A percentile compares a stretch with the other conserved stretches of the same genome.
Conservation (phyloP, 2,888 invertebrate genomes). For the Pterobdella sp. region DNA sequence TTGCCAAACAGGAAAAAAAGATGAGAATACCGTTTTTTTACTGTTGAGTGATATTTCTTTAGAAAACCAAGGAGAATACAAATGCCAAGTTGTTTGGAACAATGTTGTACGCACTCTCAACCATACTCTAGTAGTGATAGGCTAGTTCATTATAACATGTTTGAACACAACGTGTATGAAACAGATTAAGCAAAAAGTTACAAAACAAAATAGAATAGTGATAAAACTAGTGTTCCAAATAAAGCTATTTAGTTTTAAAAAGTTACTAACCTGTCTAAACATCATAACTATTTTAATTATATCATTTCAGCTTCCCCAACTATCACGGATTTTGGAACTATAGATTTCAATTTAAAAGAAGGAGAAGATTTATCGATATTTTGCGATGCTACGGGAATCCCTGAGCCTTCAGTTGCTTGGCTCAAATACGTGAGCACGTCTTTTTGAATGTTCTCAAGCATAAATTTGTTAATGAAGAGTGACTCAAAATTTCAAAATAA, state of each 20-base stretch:
- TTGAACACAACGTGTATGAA: too few relatives aligned
- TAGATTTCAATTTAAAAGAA: not conserved
- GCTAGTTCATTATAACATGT: too few relatives aligned
- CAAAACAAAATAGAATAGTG: too few relatives aligned
- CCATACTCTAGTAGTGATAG: not conserved
- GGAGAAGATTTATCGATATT: not conserved
- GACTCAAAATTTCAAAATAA: too few relatives aligned
- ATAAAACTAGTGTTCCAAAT: too few relatives aligned
- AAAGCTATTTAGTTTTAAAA: too few relatives aligned
- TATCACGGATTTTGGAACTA: not conserved
- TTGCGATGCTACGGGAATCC: not conserved
- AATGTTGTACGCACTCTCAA: not conserved
- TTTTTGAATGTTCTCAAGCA: not conserved
- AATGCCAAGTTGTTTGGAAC: constrained; percentile 4
- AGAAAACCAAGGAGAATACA: not conserved
- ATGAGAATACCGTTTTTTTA: not conserved
- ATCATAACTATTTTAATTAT: not conserved
- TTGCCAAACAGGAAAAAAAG: not conserved
- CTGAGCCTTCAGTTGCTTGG: not conserved
- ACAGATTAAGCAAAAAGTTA: too few relatives aligned
- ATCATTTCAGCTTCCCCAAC: not conserved
- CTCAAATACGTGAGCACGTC: not conserved
- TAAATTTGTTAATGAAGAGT: too few relatives aligned
- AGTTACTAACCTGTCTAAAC: too few relatives aligned
- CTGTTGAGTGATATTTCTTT: not conserved